These are phyloP conservation scores for Hypotaenidia okinawae DNA, from an alignment of 2,797 vertebrate species.

Conservation along the genomic window DNA sequence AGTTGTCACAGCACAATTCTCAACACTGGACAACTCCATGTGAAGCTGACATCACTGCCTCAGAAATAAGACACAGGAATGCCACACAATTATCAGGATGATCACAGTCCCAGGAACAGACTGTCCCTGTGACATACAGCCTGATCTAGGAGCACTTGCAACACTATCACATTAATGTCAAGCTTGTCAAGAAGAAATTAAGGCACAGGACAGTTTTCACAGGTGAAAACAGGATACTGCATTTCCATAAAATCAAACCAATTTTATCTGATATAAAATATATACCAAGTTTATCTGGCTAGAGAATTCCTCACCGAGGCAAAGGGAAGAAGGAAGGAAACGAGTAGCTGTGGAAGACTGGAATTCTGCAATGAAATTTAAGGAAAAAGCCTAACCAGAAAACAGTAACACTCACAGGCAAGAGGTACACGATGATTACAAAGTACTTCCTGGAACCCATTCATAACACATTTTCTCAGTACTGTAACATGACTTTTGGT, in stretches of 20 bases:
- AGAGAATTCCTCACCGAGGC: background rate
- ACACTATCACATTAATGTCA: background rate
- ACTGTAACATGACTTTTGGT: background rate
- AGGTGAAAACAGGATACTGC: background rate
- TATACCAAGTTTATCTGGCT: fast-evolving
- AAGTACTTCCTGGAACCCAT: background rate
- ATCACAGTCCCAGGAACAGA: background rate
- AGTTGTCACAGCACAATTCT: background rate
- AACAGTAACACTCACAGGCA: background rate
- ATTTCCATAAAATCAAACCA: background rate
- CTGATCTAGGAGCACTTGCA: background rate
- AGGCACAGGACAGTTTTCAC: background rate
- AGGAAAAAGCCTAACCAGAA: background rate
- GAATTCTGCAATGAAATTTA: background rate
- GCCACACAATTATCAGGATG: background rate
- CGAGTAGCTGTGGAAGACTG: background rate
- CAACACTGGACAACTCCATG: background rate
- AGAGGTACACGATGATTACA: background rate
- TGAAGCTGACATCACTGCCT: background rate
- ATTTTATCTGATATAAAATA: no score
- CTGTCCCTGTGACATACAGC: background rate
- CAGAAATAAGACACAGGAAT: background rate
- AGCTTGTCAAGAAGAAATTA: background rate
- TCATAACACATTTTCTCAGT: background rate
- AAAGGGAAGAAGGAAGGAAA: background rate